These are phyloP conservation scores for Oxycera nigricornis DNA, from an alignment of 2,888 invertebrate species.

Conservation along the genomic window DNA sequence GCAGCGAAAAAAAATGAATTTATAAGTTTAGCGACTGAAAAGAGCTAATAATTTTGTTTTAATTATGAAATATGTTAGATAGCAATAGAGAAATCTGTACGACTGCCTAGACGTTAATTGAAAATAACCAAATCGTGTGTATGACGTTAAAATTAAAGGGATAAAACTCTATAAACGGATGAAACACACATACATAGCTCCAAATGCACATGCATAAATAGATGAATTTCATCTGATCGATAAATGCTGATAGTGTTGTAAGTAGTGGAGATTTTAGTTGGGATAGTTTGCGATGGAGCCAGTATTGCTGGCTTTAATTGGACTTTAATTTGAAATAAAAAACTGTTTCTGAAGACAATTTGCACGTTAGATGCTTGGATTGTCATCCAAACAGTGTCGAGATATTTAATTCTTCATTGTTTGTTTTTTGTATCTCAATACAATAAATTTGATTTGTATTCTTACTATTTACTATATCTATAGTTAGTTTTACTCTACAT, in stretches of 20 bases:
- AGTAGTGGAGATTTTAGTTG: not conserved
- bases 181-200: not conserved
- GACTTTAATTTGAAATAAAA: not conserved
- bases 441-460: constrained; percentile 11
- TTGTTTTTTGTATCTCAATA: constrained; percentile 6
- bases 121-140: constrained; percentile 42
- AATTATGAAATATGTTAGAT: not conserved
- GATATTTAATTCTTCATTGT: not conserved
- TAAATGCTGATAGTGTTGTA: not conserved
- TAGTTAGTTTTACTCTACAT: constrained; percentile 24
- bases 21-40: not conserved
- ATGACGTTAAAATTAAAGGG: not conserved
- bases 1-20: not conserved
- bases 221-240: not conserved
- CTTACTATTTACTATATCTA: constrained; percentile 5
- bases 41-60: not conserved
- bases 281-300: not conserved
- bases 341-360: not conserved
- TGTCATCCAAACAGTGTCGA: not conserved
- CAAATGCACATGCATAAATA: too few species aligned
- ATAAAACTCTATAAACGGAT: constrained; percentile 6
- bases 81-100: not conserved
- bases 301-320: not conserved
- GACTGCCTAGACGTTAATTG: constrained; percentile 32
- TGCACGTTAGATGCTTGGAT: not conserved